These are phyloP conservation scores for Megalops atlanticus DNA, from an alignment of 2,113 vertebrate genomes.

Conservation along the genomic window DNA sequence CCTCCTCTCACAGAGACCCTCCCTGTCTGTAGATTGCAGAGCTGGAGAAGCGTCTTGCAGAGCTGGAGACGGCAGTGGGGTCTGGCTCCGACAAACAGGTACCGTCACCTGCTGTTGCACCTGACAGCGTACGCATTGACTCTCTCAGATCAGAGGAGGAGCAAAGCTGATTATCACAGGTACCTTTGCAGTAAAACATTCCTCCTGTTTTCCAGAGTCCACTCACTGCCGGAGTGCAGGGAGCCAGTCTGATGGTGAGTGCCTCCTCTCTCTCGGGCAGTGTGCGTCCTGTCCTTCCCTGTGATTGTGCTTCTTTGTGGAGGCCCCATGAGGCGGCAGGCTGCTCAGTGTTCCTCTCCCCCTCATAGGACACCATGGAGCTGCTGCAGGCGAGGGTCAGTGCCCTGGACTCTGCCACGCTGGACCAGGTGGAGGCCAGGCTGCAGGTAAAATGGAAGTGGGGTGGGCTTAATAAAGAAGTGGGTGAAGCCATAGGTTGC, in stretches of 20 bases:
- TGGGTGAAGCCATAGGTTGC: too few species aligned
- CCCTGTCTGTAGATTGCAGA: constrained; percentile 76
- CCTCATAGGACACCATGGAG: constrained; percentile 83
- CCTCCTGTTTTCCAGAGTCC: constrained; percentile 75
- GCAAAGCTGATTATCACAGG: too few species aligned
- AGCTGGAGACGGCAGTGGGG: constrained; percentile 83
- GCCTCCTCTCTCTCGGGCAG: not conserved
- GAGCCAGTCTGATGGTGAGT: constrained; percentile 84
- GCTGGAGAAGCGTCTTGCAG: constrained; percentile 87
- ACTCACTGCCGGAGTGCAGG: constrained; percentile 81
- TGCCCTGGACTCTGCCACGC: constrained; percentile 81
- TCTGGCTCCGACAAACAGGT: constrained; percentile 88
- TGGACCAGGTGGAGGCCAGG: constrained; percentile 92
- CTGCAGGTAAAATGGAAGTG: constrained; percentile 78
- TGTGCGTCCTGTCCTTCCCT: not conserved
- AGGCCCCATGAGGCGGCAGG: too few species aligned
- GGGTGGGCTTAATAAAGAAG: too few species aligned
- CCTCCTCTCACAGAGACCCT: constrained; percentile 34
- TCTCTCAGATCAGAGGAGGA: not conserved
- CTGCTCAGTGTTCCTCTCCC: constrained; percentile 14
- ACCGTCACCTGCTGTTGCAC: constrained; percentile 24
- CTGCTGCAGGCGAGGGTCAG: constrained; percentile 88
- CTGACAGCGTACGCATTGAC: not conserved
- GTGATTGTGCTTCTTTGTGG: not conserved
- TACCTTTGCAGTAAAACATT: not conserved